Percentiles rank a stretch among this genome's conserved stretches.
Evolutionary conservation across 2,888 invertebrate species (phyloP).

Genomic region (Nomada fucata): DNA sequence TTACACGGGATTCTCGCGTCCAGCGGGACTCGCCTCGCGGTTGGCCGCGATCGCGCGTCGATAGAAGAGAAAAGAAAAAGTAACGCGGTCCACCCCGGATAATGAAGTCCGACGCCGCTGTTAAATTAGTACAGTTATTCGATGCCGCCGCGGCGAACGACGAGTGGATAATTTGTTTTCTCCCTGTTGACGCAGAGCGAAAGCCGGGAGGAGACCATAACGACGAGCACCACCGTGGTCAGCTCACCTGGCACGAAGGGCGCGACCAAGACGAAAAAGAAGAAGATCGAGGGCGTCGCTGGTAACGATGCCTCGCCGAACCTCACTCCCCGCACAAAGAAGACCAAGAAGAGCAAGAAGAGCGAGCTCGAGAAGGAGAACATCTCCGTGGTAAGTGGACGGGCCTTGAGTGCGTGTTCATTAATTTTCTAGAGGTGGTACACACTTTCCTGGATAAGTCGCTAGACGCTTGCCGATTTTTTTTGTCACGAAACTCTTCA

Average conservation of each 20-base stretch:
- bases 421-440: not conserved
- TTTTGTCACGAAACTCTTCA: no score
- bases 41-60: no score
- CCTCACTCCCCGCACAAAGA: slow-evolving; percentile 85
- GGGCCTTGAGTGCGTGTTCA: not conserved
- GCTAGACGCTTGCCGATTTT: no score
- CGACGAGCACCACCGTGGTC: slow-evolving; percentile 73
- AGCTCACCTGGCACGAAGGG: slow-evolving; percentile 74
- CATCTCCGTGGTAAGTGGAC: slow-evolving; percentile 87
- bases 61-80: no score
- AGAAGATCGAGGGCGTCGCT: slow-evolving; percentile 80
- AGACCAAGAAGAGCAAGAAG: slow-evolving; percentile 88
- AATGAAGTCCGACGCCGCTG: not conserved
- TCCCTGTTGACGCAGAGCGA: slow-evolving; percentile 75
- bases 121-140: not conserved
- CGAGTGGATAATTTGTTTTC: not conserved
- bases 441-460: not conserved
- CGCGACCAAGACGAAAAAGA: slow-evolving; percentile 82
- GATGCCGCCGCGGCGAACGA: not conserved
- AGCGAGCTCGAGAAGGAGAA: slow-evolving; percentile 88
- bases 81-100: no score
- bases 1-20: not conserved
- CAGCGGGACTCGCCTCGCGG: no score
- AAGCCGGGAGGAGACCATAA: slow-evolving; percentile 82
- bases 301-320: slow-evolving; percentile 82